Percentiles rank a stretch among this genome's conserved stretches.
Conservation (phyloP, 2,888 invertebrate species). For the Agrochola lota region DNA sequence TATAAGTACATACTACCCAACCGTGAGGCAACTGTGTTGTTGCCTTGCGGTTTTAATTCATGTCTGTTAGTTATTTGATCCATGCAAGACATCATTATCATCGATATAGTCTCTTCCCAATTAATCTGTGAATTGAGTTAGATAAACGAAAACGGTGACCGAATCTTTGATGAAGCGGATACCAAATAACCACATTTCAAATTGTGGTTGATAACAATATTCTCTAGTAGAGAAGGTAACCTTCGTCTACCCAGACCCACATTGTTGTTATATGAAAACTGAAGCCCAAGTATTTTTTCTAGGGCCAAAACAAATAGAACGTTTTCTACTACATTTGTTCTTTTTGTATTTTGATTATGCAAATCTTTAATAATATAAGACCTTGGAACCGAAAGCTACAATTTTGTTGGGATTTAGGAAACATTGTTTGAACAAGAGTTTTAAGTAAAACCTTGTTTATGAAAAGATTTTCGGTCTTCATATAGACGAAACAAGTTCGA, state of each 20-base stretch:
- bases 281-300: slow-evolving; percentile 1
- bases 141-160: neutral
- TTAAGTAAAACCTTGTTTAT: slow-evolving; percentile 42
- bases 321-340: slow-evolving; percentile 42
- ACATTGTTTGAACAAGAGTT: slow-evolving; percentile 37
- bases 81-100: neutral
- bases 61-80: slow-evolving; percentile 5
- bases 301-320: slow-evolving; percentile 46
- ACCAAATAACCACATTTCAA: slow-evolving; percentile 5
- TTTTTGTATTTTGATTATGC: slow-evolving; percentile 58
- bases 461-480: slow-evolving; percentile 21
- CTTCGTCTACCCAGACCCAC: neutral
- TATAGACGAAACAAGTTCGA: slow-evolving; percentile 16
- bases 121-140: neutral
- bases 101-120: neutral
- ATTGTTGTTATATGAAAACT: slow-evolving; percentile 4
- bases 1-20: too few relatives aligned
- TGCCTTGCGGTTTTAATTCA: neutral
- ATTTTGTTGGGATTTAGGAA: slow-evolving; percentile 52
- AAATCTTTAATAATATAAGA: slow-evolving; percentile 57
- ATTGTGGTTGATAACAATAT: slow-evolving; percentile 9
- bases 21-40: too few relatives aligned
- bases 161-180: neutral
- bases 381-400: slow-evolving; percentile 52
- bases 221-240: neutral